phyloP scores from a whole-genome alignment of 2,797 vertebrate genomes.

The Catostomus latipinnis region DNA sequence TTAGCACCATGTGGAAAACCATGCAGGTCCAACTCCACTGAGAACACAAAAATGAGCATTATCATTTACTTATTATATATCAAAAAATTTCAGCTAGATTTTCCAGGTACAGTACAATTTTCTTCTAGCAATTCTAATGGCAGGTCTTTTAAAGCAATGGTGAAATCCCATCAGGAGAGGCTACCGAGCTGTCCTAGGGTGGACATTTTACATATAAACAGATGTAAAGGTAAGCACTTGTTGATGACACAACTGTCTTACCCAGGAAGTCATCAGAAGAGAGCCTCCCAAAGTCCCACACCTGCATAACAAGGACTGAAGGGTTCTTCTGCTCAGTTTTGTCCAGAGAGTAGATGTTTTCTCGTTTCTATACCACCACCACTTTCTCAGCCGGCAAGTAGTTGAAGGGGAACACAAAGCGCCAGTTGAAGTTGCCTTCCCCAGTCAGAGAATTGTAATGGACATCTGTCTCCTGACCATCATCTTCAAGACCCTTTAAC shows the following conservation, averaged over 20 bases:
- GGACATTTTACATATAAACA: too few relatives aligned
- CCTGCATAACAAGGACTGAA: conserved; percentile 88
- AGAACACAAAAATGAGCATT: conserved; percentile 37
- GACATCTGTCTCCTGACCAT: conserved; percentile 94
- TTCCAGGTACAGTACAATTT: background rate
- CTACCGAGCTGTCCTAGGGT: too few relatives aligned
- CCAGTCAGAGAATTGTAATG: conserved; percentile 98
- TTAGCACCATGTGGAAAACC: conserved; percentile 90
- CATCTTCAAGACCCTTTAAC: conserved; percentile 93
- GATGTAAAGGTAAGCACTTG: too few relatives aligned
- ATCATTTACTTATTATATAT: background rate
- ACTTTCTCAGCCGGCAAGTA: conserved; percentile 96
- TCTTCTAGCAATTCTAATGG: too few relatives aligned
- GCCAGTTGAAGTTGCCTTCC: conserved; percentile 99
- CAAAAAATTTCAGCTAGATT: background rate
- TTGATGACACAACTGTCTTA: conserved; percentile 62
- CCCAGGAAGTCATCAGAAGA: conserved; percentile 97
- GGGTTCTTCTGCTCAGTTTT: conserved; percentile 93
- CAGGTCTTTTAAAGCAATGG: too few relatives aligned
- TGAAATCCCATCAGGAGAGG: too few relatives aligned
- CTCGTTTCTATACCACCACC: conserved; percentile 88
- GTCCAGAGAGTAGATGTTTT: conserved; percentile 93
- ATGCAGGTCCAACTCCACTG: conserved; percentile 91
- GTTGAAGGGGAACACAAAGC: conserved; percentile 92
- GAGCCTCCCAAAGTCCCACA: conserved; percentile 97